Evolutionary conservation across 2,797 vertebrate species (phyloP).

Genomic region (Eremophila alpestris): DNA sequence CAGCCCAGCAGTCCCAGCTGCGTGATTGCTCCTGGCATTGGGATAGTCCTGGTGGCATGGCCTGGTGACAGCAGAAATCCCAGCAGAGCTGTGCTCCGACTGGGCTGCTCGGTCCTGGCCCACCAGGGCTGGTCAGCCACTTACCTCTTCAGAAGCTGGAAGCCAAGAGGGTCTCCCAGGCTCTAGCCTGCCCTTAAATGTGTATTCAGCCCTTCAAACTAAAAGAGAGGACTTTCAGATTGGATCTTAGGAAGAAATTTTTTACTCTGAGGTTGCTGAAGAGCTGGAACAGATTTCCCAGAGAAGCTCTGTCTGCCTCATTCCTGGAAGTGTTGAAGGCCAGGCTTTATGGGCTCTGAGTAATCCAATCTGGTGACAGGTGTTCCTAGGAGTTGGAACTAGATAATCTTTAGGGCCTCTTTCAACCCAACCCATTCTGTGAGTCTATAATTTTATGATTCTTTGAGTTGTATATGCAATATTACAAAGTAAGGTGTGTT

Average conservation of each 20-base stretch:
- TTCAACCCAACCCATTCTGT: not conserved
- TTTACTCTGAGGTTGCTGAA: not conserved
- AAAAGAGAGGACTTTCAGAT: not conserved
- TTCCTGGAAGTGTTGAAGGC: not conserved
- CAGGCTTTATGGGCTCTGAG: not conserved
- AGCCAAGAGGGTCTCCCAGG: too few species aligned
- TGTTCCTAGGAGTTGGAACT: not conserved
- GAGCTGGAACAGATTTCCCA: not conserved
- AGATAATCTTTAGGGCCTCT: not conserved
- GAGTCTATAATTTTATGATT: not conserved
- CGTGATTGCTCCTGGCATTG: not conserved
- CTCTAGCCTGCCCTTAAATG: not conserved
- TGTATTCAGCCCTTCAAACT: not conserved
- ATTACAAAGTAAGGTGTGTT: not conserved
- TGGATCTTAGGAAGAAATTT: not conserved
- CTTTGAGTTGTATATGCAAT: not conserved
- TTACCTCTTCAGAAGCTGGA: not conserved
- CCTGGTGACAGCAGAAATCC: not conserved
- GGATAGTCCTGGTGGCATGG: not conserved
- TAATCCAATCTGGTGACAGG: not conserved
- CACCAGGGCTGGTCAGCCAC: rapidly evolving
- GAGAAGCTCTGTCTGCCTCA: not conserved
- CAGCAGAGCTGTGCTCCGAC: rapidly evolving
- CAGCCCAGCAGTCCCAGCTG: not conserved
- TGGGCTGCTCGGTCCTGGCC: rapidly evolving